Evolutionary conservation across 1,140 invertebrate species (phyloP), one percentile per base, ranked within the genome.

Genomic region (Planococcus citri): DNA sequence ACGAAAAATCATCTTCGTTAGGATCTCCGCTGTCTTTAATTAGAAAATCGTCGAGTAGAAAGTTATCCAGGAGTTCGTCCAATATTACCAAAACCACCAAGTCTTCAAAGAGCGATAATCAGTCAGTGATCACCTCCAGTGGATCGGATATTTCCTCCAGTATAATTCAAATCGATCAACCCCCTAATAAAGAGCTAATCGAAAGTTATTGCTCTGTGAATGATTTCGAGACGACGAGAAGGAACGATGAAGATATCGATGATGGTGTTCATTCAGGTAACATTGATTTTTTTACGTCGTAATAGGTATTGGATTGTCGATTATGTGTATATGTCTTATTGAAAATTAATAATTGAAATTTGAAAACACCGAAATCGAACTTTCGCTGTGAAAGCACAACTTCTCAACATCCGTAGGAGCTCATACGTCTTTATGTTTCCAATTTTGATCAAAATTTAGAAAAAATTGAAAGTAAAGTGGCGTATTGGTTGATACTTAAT

Each of bases 1-100:
- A 51, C 71, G 60, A 57, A 27, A 60, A 61, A 51, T 38, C 70
- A 27, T 38, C 70, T 17, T 10, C 69, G 67, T 29, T 71, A 22
- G 64, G 68, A 37, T 70, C 71, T 9, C 74, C 74, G 33, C 69
- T 73, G 17, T 70, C 73, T 1, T 73, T 82, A 58, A 86, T 88
- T 71, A 79, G 87, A 8, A 78, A 86, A 51, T 86, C 87, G 1
- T 84, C 88, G 73, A 88, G 86, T 72, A 87, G 86, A 0, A 89
- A 88, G 76, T 75, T 89, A 17, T 83, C 85, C 0, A 80, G 86
- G 69, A 88, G 85, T 73, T 86, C 76, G 67, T 75, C 74, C 3
- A 79, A 79, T 68, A 78, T 79, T 14, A 69, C 74, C n/a, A 70
- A 70, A 10, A 70, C 72, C n/a, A 70, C 68, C 51, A 21, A 67